A percentile compares a stretch with the other conserved stretches of the same genome.
Evolutionary conservation across 2,888 invertebrate species (phyloP).

Genomic region (Cataglyphis cursor): DNA sequence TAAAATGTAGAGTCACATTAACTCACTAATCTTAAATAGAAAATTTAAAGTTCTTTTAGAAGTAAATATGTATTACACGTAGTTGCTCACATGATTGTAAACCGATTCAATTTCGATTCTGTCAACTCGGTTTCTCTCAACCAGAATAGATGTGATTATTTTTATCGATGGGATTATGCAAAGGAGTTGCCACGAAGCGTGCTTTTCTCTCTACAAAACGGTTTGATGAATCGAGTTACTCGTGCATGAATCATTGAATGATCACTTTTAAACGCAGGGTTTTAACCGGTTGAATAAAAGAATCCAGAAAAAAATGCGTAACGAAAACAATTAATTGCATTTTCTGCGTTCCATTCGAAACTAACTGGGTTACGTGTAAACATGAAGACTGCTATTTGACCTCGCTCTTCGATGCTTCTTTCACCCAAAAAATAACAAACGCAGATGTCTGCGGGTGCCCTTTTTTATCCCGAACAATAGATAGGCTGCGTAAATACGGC

Average conservation of each 20-base stretch:
- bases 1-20: neutral
- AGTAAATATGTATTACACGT: neutral
- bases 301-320: neutral
- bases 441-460: conserved; percentile 29
- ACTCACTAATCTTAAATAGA: neutral
- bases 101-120: conserved; percentile 24
- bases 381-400: conserved; percentile 14
- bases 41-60: neutral
- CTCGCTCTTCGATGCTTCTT: neutral
- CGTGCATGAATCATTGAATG: conserved; percentile 35
- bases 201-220: conserved; percentile 21
- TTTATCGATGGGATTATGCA: conserved; percentile 46
- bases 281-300: neutral
- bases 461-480: conserved; percentile 29
- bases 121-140: conserved; percentile 7
- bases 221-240: conserved; percentile 43
- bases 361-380: conserved; percentile 11
- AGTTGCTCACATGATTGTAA: neutral
- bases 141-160: conserved; percentile 36
- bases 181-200: conserved; percentile 26
- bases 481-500: conserved; percentile 24
- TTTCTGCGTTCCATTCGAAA: neutral
- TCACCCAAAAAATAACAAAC: conserved; percentile 12
- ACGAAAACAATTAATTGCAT: conserved; percentile 23
- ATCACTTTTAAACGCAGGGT: conserved; percentile 8